Percentiles rank a stretch among this genome's conserved stretches.
These are phyloP conservation scores for Phalangium opilio DNA, from an alignment of 2,888 invertebrate species.

Conservation along the genomic window DNA sequence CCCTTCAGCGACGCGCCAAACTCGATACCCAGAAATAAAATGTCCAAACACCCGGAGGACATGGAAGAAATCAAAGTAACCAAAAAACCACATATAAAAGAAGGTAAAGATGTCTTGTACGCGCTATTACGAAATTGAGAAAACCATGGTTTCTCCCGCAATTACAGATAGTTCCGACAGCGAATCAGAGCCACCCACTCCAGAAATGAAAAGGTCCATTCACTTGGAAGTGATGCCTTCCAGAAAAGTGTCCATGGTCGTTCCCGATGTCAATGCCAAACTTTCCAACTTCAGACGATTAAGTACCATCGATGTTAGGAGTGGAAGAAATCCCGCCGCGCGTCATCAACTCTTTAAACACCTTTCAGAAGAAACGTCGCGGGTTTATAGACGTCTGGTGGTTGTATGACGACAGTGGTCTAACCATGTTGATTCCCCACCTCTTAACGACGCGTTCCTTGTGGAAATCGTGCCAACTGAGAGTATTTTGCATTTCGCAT, in stretches of 20 bases:
- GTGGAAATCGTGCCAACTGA: slow-evolving; percentile 31
- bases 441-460: slow-evolving; percentile 17
- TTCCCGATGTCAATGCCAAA: too few relatives aligned
- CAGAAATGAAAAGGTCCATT: too few relatives aligned
- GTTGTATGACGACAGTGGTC: slow-evolving; percentile 46
- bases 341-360: slow-evolving; percentile 49
- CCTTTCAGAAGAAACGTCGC: slow-evolving; percentile 61
- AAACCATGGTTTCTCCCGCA: too few relatives aligned
- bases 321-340: slow-evolving; percentile 42
- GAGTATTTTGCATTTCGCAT: slow-evolving; percentile 43
- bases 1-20: slow-evolving; percentile 2
- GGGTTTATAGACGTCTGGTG: slow-evolving; percentile 94
- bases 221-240: too few relatives aligned
- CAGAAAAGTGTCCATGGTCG: too few relatives aligned
- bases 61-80: too few relatives aligned
- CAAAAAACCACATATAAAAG: too few relatives aligned
- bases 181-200: too few relatives aligned
- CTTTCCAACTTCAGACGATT: background rate
- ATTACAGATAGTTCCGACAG: too few relatives aligned
- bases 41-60: too few relatives aligned
- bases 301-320: background rate
- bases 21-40: background rate
- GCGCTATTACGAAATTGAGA: too few relatives aligned
- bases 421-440: background rate
- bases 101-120: too few relatives aligned